phyloP scores from a whole-genome alignment of 2,888 invertebrate species.

The Rambutsinella grinnellia region DNA sequence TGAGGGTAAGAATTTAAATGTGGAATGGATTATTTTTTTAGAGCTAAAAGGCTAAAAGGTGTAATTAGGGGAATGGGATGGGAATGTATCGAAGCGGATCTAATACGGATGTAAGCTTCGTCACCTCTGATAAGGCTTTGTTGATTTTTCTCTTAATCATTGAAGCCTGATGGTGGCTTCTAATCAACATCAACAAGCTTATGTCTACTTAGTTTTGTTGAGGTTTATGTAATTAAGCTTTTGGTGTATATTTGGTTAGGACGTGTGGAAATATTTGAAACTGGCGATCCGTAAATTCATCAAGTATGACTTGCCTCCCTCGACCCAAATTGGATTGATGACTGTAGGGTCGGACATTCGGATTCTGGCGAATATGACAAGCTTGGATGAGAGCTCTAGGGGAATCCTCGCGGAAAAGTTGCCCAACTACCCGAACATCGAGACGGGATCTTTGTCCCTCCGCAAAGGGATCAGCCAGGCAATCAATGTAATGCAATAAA shows the following conservation, averaged over 20 bases:
- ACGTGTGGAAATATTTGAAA: conserved; percentile 75
- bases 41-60: too few species aligned
- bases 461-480: conserved; percentile 65
- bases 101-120: too few species aligned
- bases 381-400: conserved; percentile 56
- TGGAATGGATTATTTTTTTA: conserved; percentile 21
- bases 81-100: too few species aligned
- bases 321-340: conserved; percentile 68
- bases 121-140: conserved; percentile 2
- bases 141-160: background rate
- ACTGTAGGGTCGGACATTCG: conserved; percentile 67
- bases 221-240: background rate
- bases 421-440: conserved; percentile 65
- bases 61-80: too few species aligned
- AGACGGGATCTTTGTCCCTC: conserved; percentile 62
- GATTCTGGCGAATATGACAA: conserved; percentile 64
- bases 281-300: conserved; percentile 75
- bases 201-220: background rate
- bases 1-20: conserved; percentile 68
- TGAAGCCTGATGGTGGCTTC: background rate
- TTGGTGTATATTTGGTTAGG: conserved; percentile 67
- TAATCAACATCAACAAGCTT: too few species aligned
- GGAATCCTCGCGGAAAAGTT: conserved; percentile 65
- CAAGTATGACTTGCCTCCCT: conserved; percentile 71
- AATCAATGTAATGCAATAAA: conserved; percentile 66